Conservation (phyloP, 2,888 invertebrate species). For the Notodonta ziczac region DNA sequence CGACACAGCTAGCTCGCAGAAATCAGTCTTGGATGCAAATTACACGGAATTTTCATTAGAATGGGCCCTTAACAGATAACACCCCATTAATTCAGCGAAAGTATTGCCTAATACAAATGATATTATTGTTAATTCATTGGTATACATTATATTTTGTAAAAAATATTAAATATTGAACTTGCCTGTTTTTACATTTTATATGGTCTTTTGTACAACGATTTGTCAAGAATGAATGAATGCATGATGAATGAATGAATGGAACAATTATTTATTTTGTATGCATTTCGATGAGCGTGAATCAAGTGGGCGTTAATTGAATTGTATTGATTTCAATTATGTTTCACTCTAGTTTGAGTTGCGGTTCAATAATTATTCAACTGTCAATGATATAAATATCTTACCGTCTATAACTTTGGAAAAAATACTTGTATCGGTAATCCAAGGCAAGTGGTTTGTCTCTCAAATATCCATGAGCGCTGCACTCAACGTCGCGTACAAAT, state of each 20-base stretch:
- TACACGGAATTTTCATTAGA: conserved; percentile 53
- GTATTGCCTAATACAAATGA: conserved; percentile 25
- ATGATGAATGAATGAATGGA: too few relatives aligned
- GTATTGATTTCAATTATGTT: too few relatives aligned
- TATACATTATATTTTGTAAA: too few relatives aligned
- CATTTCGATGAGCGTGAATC: too few relatives aligned
- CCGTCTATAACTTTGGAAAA: background rate
- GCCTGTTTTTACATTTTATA: too few relatives aligned
- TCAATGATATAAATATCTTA: background rate
- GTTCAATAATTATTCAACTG: too few relatives aligned
- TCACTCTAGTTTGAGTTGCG: too few relatives aligned
- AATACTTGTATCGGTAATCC: background rate
- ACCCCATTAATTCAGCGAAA: conserved; percentile 41
- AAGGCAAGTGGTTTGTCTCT: background rate
- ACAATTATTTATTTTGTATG: too few relatives aligned
- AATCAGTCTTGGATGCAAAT: conserved; percentile 50
- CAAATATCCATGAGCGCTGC: background rate
- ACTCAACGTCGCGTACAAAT: conserved; percentile 11
- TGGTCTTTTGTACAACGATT: too few relatives aligned
- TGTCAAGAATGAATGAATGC: too few relatives aligned
- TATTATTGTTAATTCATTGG: background rate
- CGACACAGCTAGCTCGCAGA: conserved; percentile 40
- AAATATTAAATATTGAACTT: too few relatives aligned
- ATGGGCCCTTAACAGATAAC: conserved; percentile 46
- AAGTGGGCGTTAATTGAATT: too few relatives aligned